Evolutionary conservation across 1,140 invertebrate genomes (phyloP), one percentile per base, ranked within the genome.

Genomic region (Aphidius gifuensis): DNA sequence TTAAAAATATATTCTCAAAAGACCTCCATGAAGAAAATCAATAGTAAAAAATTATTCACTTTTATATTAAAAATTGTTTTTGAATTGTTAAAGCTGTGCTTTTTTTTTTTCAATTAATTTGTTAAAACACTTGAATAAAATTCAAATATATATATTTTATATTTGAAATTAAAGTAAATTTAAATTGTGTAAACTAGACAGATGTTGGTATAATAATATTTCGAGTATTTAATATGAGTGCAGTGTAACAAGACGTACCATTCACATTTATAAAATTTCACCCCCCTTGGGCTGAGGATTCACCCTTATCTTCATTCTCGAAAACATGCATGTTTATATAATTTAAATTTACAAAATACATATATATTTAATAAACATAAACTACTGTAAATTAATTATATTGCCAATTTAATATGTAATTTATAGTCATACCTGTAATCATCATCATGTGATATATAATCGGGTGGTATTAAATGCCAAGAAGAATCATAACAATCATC

Each of bases 391-490:
- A 44, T 44, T 44, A 44, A 44, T 2, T 8, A 44, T 44, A 21
- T 53, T 54, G 11, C 39, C 7, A 42, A 47, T 16, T 43, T 59
- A 54, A 56, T 58, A 50, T 48, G 16, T 16, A 16, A 40, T 47
- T 16, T 23, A 4, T 16, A 45, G 16, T 54, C 67, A 71, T 78
- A 84, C 77, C 83, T 76, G 66, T 85, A 85, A 65, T 85, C 84
- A 40, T 82, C 80, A 21, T 88, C 87, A 50, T 86, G 86, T 66
- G 83, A 83, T 23, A 84, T 82, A 73, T 90, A 89, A 76, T 89
- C 87, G 66, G 87, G 86, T 7, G 87, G 87, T 61, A 87, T 85
- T 50, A 87, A 81, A 64, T 87, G 83, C 87, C 87, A 89, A 65
- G 83, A 83, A 66, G 83, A 81, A 69, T 89, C 87, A 68, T 88